phyloP scores from a whole-genome alignment of 2,797 vertebrate species.

The Linurgus olivaceus region DNA sequence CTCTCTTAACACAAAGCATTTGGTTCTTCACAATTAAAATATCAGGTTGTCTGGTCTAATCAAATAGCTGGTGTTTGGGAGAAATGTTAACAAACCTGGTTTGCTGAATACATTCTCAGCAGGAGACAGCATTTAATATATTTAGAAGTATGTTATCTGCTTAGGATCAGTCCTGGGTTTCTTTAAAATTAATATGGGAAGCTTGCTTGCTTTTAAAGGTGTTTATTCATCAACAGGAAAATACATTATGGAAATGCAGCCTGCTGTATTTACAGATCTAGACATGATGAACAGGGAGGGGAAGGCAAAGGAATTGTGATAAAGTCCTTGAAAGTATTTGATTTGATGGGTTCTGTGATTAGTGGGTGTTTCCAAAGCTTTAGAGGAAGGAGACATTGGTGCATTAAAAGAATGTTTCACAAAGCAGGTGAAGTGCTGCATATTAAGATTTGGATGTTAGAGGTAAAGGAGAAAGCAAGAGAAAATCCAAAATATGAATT shows the following conservation, averaged over 20 bases:
- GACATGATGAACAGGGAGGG: background rate
- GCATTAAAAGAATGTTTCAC: background rate
- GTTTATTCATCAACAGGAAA: background rate
- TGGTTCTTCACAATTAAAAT: constrained; percentile 17
- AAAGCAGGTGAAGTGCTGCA: background rate
- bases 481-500: background rate
- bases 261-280: background rate
- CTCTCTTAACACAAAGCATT: background rate
- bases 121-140: background rate
- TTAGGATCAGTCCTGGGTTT: background rate
- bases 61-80: background rate
- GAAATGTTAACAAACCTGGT: constrained; percentile 14
- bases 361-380: background rate
- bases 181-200: background rate
- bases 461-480: background rate
- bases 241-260: background rate
- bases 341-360: background rate
- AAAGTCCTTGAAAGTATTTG: background rate
- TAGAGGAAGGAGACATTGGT: background rate
- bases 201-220: background rate
- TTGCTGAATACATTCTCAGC: background rate
- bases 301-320: background rate
- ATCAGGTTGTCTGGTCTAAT: background rate
- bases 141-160: background rate
- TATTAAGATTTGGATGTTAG: background rate